These are phyloP conservation scores for Callocephalon fimbriatum DNA, from an alignment of 2,113 vertebrate genomes.

Conservation along the genomic window DNA sequence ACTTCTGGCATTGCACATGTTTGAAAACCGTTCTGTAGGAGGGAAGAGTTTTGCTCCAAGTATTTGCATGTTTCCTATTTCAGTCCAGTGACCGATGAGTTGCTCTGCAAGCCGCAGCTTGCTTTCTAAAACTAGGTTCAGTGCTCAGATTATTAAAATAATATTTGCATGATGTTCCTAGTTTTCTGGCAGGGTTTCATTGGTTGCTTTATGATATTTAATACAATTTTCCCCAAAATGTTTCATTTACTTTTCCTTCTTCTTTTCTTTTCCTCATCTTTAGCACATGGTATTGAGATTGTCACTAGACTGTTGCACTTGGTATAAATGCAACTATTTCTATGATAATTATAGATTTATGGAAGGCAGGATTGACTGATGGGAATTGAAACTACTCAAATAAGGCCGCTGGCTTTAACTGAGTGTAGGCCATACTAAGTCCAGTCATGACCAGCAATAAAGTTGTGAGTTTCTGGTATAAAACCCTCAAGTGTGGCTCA, in stretches of 20 bases:
- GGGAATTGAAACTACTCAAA: background rate
- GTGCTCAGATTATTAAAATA: background rate
- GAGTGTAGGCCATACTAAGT: background rate
- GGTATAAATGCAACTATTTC: background rate
- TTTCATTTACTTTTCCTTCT: background rate
- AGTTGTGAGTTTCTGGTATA: background rate
- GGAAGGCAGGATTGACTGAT: background rate
- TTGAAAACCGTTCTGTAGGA: background rate
- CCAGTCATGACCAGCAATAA: background rate
- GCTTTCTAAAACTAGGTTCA: conserved; percentile 19
- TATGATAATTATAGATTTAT: background rate
- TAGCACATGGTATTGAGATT: background rate
- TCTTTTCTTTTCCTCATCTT: background rate
- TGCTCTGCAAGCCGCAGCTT: background rate
- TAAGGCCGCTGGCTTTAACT: background rate
- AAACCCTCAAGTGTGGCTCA: background rate
- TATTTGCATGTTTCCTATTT: conserved; percentile 3
- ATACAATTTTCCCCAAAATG: background rate
- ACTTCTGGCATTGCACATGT: background rate
- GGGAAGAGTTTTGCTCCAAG: background rate
- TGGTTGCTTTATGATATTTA: background rate
- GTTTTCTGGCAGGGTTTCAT: background rate
- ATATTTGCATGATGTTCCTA: background rate
- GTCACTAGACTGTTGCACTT: background rate
- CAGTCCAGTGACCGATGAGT: background rate